phyloP scores from a whole-genome alignment of 1,140 invertebrate genomes.

The Leguminivora glycinivorella region DNA sequence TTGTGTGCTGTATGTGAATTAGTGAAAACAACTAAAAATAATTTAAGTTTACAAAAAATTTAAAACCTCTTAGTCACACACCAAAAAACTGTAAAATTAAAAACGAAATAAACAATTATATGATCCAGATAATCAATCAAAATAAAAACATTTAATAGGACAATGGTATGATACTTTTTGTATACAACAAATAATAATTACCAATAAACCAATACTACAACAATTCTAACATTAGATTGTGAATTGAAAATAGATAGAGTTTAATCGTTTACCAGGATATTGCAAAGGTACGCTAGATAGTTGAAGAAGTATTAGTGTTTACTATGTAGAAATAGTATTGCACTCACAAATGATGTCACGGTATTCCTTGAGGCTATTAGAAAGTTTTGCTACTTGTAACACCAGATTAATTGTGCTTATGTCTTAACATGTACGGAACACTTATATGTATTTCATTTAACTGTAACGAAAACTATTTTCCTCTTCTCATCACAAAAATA shows the following conservation, averaged over 20 bases:
- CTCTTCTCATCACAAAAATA: conserved; percentile 12
- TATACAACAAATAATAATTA: neutral
- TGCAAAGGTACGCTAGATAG: neutral
- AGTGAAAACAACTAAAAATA: too few relatives aligned
- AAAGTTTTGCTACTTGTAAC: neutral
- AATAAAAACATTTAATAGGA: neutral
- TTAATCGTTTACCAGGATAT: neutral
- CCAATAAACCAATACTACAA: neutral
- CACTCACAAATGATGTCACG: conserved; percentile 27
- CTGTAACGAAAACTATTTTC: neutral
- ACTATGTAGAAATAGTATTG: conserved; percentile 21
- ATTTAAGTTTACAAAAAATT: too few relatives aligned
- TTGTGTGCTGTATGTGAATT: too few relatives aligned
- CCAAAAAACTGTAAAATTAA: neutral
- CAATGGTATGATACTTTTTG: neutral
- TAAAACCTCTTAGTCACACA: neutral
- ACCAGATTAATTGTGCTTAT: neutral
- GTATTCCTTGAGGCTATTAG: conserved; percentile 20
- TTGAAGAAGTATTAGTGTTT: neutral
- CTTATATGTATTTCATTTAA: neutral
- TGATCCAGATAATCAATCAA: neutral
- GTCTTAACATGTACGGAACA: neutral
- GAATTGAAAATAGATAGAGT: neutral
- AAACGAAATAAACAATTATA: neutral
- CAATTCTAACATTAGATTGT: neutral